A percentile compares a stretch with the other conserved stretches of the same genome.
phyloP scores from a whole-genome alignment of 2,888 invertebrate genomes.

The Nemotelus pantherinus region DNA sequence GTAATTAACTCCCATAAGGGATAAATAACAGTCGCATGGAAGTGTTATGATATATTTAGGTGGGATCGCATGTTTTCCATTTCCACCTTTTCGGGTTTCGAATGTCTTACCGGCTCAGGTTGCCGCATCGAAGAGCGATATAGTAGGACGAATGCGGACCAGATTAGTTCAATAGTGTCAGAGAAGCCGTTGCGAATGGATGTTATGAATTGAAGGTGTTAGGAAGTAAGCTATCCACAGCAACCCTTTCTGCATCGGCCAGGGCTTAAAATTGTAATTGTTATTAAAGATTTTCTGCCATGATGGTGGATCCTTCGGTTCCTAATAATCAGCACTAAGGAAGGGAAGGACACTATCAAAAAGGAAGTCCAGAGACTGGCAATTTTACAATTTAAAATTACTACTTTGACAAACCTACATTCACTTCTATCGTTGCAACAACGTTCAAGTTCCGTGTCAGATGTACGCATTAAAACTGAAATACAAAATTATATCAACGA shows the following conservation, averaged over 20 bases:
- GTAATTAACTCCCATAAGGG: conserved; percentile 54
- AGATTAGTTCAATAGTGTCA: neutral
- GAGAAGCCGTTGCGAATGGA: conserved; percentile 1
- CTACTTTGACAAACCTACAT: no score
- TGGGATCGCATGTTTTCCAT: conserved; percentile 1
- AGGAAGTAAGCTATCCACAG: neutral
- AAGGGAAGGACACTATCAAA: no score
- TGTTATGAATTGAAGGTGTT: neutral
- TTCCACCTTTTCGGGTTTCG: neutral
- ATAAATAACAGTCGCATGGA: conserved; percentile 53
- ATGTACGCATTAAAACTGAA: conserved; percentile 7
- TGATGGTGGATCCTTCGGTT: no score
- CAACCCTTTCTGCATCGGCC: no score
- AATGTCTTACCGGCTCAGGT: neutral
- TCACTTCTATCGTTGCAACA: neutral
- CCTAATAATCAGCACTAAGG: no score
- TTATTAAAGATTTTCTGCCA: no score
- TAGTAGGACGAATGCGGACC: neutral
- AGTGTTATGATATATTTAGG: conserved; percentile 46
- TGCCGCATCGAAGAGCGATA: neutral
- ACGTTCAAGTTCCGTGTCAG: conserved; percentile 30
- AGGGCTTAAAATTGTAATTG: no score
- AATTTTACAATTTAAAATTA: no score
- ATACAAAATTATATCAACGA: conserved; percentile 10
- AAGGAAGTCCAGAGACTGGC: no score